Evolutionary conservation across 2,797 vertebrate species (phyloP).

Genomic region (Arrhamphus sclerolepis): DNA sequence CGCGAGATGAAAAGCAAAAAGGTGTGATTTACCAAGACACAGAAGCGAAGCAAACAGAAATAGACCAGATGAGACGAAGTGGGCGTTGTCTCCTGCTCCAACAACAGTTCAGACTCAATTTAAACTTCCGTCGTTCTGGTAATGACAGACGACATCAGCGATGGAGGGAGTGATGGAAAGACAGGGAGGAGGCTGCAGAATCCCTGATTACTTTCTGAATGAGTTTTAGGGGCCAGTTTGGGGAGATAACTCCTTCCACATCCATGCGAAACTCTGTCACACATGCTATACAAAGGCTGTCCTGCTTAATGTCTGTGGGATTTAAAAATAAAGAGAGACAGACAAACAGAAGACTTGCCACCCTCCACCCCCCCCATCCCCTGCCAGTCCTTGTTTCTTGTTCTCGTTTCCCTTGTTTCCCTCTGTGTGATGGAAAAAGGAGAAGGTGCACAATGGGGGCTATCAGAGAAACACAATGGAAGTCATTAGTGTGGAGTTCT

Average conservation of each 20-base stretch:
- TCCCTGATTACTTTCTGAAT: conserved; percentile 73
- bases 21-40: conserved; percentile 36
- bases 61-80: conserved; percentile 50
- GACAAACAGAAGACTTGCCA: conserved; percentile 45
- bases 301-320: conserved; percentile 38
- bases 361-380: not conserved
- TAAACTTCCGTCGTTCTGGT: conserved; percentile 72
- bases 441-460: conserved; percentile 52
- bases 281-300: conserved; percentile 59
- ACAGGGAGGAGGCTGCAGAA: conserved; percentile 44
- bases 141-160: conserved; percentile 74
- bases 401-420: conserved; percentile 8
- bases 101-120: conserved; percentile 75
- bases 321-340: conserved; percentile 56
- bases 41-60: conserved; percentile 48
- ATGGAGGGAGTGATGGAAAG: conserved; percentile 65
- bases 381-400: not conserved
- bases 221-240: conserved; percentile 59
- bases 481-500: conserved; percentile 45
- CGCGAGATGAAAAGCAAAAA: conserved; percentile 41
- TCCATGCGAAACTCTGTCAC: conserved; percentile 33
- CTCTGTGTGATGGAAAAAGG: conserved; percentile 47
- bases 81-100: conserved; percentile 59
- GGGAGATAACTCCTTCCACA: conserved; percentile 36
- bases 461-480: conserved; percentile 59